Evolutionary conservation across 2,797 vertebrate genomes (phyloP), one percentile per base, ranked within the genome.

Genomic region (Chaetophractus vellerosus): DNA sequence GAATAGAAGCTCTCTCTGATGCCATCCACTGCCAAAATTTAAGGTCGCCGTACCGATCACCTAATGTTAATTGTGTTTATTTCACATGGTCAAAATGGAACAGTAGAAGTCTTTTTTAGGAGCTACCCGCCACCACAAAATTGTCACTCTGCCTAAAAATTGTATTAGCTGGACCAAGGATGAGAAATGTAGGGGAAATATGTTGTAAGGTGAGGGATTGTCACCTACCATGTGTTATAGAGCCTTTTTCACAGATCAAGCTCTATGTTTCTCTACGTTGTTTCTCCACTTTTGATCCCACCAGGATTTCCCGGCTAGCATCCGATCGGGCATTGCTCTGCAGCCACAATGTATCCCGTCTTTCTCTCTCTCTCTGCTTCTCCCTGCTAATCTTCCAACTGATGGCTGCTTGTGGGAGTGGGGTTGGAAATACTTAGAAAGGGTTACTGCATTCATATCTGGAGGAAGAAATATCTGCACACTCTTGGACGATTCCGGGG

Each of bases 231-330:
- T 92, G 76, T 23, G 50, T 23, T 48, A 18, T 38, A 31, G 8
- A 28, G 52, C n/a, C 26, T 76, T 61, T 74, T 93, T 88, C 72
- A n/a, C 50, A 88, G 45, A 55, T 82, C 79, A 55, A 50, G 63
- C 31, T 82, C 64, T 45, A 2, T 57, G 19, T 79, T 66, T 76
- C 33, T 50, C 26, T 15, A 5, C 38, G 57, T 75, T 31, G 18
- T 61, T 90, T 83, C 64, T 74, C 48, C 16, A 26, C 57, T n/a
- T 31, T 61, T 9, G 41, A 21, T 24, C 48, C 16, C 31, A 38
- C 5, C 23, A 50, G 63, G 28, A 87, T 64, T 45, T 91, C 36
- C 52, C 26, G 36, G 33, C 24, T 6, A 16, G 26, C 61, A 6
- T 72, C 31, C 38, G 75, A 19, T 41, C 33, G n/a, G 86, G 41